Evolutionary conservation across 2,113 vertebrate species (phyloP), one percentile per base, ranked within the genome.

Genomic region (Epinephelus cyanopodus): DNA sequence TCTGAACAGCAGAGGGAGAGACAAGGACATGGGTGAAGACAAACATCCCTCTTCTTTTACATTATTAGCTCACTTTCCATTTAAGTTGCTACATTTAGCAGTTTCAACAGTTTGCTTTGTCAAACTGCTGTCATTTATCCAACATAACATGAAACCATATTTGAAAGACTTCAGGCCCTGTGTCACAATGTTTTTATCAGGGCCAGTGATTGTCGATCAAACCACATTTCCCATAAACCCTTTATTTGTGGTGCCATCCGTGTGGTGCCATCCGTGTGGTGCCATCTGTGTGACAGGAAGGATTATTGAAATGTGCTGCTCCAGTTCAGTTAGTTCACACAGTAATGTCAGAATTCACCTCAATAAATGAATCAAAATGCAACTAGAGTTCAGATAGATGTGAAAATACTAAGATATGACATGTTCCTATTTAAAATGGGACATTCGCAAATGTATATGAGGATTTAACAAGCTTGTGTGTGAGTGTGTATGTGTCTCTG

Each of bases 1-100:
- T 88, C 81, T 67, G 58, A 76, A 67, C 77, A 78, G 87, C 73
- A 79, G 79, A 83, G 81, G 58, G 66, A 83, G 67, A 80, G 83
- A 73, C 85, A 72, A 87, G 76, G 71, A 63, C 78, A 65, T 12
- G 48, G 82, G 58, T 57, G 73, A 72, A 80, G 79, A 19, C 50
- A 83, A 60, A 68, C 79, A 72, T 67, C 13, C 10, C 42, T 77
- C 42, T 42, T 65, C 73, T 70, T 61, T 67, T 21, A 64, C 53
- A 68, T 65, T 45, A 45, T 9, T 19, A 19, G 4, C 10, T 27
- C 8, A 12, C 1, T 60, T 71, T 53, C 72, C 25, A 48, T 14
- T 53, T 29, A 3, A 66, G 27, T 5, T 64, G 63, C 72, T 53
- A 3, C 63, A 7, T 50, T 33, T 57, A 17, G 0, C 3, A 17